These are phyloP conservation scores for Zonitis immaculata DNA, from an alignment of 2,888 invertebrate species.

Conservation along the genomic window DNA sequence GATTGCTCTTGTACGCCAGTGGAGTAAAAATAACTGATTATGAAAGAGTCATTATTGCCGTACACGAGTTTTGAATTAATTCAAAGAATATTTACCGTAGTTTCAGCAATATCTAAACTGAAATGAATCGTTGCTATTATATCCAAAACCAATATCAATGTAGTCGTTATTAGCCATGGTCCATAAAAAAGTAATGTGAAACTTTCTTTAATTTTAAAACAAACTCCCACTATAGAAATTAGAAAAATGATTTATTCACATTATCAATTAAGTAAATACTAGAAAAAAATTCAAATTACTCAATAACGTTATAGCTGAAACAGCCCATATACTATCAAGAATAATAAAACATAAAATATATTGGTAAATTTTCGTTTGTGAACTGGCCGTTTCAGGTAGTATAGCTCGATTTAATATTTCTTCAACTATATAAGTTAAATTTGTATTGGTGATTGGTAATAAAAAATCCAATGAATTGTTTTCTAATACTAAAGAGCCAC, in stretches of 20 bases:
- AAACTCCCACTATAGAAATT: conserved; percentile 30
- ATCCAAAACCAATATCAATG: conserved; percentile 45
- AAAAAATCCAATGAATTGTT: neutral
- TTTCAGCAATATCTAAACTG: conserved; percentile 44
- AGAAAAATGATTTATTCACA: neutral
- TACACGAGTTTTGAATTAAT: no score
- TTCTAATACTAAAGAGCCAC: conserved; percentile 19
- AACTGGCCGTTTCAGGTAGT: conserved; percentile 23
- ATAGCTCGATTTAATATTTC: conserved; percentile 22
- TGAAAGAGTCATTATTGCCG: no score
- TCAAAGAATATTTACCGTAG: conserved; percentile 38
- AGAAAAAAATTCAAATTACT: conserved; percentile 32
- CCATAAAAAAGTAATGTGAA: conserved; percentile 31
- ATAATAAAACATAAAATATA: conserved; percentile 28
- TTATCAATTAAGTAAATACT: neutral
- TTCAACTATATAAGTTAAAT: conserved; percentile 23
- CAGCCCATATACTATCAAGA: conserved; percentile 35
- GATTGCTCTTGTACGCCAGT: no score
- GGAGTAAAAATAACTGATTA: no score
- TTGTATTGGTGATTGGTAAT: neutral
- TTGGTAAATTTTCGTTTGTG: conserved; percentile 23
- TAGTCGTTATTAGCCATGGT: conserved; percentile 47
- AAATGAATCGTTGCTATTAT: conserved; percentile 48
- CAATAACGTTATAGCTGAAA: conserved; percentile 33
- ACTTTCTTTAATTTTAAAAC: conserved; percentile 26